A percentile compares a stretch with the other conserved stretches of the same genome.
These are phyloP conservation scores for Xiphorhynchus elegans DNA, from an alignment of 2,113 vertebrate species.

Conservation along the genomic window DNA sequence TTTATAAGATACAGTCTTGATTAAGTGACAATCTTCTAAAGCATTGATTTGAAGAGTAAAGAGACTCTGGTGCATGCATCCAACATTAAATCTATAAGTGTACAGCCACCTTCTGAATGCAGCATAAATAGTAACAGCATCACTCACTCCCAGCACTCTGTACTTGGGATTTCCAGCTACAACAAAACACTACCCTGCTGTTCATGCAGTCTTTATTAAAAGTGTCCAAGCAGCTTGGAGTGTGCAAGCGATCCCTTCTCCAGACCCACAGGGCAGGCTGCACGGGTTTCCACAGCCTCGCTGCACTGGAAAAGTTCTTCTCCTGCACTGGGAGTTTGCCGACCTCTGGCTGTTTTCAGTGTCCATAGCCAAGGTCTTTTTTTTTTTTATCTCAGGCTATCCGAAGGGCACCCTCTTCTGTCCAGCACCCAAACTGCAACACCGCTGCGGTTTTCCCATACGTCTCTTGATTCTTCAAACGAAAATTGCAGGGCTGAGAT, in stretches of 20 bases:
- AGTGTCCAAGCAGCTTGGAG: background rate
- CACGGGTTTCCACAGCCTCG: background rate
- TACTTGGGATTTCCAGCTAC: background rate
- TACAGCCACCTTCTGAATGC: background rate
- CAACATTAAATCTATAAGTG: background rate
- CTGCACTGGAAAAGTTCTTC: background rate
- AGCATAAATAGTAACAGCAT: background rate
- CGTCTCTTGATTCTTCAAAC: background rate
- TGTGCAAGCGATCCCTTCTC: accelerated
- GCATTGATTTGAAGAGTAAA: background rate
- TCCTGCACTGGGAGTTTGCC: accelerated
- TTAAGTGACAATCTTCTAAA: background rate
- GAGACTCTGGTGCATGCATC: accelerated
- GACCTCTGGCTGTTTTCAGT: background rate
- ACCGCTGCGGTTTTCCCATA: background rate
- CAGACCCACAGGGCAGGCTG: accelerated
- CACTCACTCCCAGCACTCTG: accelerated
- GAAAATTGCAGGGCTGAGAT: background rate
- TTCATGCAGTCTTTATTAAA: background rate
- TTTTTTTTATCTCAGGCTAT: background rate
- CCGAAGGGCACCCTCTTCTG: conserved; percentile 50
- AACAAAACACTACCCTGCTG: background rate
- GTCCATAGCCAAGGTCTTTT: background rate
- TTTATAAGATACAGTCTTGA: background rate
- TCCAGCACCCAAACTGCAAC: background rate